A percentile compares a stretch with the other conserved stretches of the same genome.
Conservation (phyloP, 1,140 invertebrate species). For the Drosophila arizonae region DNA sequence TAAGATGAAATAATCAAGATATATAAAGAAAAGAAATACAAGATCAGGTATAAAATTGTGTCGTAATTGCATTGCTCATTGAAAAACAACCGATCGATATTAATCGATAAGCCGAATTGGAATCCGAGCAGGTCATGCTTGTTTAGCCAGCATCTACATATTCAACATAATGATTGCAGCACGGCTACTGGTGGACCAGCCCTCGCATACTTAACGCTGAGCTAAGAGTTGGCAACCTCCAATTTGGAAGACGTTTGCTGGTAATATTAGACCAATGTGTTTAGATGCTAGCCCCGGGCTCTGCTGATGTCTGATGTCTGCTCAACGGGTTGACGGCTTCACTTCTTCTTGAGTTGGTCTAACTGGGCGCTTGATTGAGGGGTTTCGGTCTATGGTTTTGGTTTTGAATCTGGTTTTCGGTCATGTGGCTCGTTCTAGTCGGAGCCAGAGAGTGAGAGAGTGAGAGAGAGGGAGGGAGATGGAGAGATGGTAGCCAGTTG, state of each 20-base stretch:
- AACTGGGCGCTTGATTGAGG: constrained; percentile 43
- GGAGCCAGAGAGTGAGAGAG: neutral
- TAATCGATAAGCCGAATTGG: neutral
- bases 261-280: constrained; percentile 41
- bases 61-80: too few species aligned
- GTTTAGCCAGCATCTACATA: neutral
- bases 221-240: constrained; percentile 12
- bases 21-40: too few species aligned
- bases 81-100: neutral
- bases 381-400: constrained; percentile 18
- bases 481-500: neutral
- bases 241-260: constrained; percentile 44
- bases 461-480: too few species aligned
- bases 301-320: constrained; percentile 15
- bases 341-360: constrained; percentile 30
- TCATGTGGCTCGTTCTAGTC: neutral
- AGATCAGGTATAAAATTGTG: too few species aligned
- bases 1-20: too few species aligned
- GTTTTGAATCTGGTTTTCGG: constrained; percentile 10
- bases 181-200: neutral
- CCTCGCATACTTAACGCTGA: constrained; percentile 11
- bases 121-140: neutral
- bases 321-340: constrained; percentile 45
- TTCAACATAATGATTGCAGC: too few species aligned
- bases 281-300: constrained; percentile 32